Conservation (phyloP, 2,888 invertebrate species). For the Lumbricus terrestris region DNA sequence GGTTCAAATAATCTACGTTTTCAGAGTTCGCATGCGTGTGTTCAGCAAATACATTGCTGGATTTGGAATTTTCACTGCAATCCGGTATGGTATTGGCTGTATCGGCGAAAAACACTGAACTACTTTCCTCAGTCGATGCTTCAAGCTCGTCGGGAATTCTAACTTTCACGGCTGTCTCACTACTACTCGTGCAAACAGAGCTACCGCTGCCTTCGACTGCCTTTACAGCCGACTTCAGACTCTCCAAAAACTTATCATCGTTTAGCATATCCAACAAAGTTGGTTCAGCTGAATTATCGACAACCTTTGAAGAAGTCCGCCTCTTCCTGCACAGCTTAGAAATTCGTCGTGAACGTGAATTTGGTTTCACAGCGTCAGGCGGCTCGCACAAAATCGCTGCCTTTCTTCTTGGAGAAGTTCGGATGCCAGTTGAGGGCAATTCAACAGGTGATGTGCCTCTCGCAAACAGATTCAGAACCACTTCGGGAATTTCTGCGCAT, state of each 20-base stretch:
- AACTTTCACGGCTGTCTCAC: not conserved
- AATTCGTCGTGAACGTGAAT: not conserved
- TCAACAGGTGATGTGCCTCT: not conserved
- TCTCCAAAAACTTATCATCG: not conserved
- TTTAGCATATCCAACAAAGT: slow-evolving; percentile 6
- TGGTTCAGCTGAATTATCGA: not conserved
- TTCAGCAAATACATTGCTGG: not conserved
- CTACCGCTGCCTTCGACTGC: not conserved
- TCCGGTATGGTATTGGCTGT: not conserved
- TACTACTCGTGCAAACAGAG: not conserved
- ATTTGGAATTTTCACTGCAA: not conserved
- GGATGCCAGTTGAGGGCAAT: not conserved
- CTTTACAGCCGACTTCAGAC: not conserved
- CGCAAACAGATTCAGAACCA: not conserved
- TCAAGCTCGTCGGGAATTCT: not conserved
- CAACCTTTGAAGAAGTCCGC: not conserved
- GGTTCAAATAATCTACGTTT: not conserved
- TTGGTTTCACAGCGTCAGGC: not conserved
- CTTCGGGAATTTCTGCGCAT: not conserved
- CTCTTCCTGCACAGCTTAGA: not conserved
- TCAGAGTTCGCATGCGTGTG: not conserved
- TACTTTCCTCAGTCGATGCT: not conserved
- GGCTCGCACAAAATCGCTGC: too few relatives aligned
- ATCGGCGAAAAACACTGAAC: not conserved
- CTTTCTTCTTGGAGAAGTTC: not conserved